phyloP scores from a whole-genome alignment of 2,797 vertebrate species.

The Dermochelys coriacea region DNA sequence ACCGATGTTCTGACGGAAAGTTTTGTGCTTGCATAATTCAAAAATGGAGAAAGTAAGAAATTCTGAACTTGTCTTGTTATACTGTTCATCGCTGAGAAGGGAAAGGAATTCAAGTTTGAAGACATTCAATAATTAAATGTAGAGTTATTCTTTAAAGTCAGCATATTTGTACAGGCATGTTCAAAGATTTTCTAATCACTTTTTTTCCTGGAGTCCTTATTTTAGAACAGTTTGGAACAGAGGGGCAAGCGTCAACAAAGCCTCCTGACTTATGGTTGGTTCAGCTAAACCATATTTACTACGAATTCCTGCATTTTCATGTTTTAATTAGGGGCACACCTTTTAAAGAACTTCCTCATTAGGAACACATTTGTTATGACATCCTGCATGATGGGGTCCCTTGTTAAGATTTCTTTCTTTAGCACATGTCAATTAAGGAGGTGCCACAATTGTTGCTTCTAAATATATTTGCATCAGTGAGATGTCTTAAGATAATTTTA shows the following conservation, averaged over 20 bases:
- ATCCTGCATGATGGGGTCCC: neutral
- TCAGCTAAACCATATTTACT: neutral
- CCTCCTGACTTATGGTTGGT: neutral
- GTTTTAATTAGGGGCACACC: neutral
- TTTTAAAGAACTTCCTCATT: neutral
- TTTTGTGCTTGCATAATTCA: neutral
- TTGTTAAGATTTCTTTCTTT: neutral
- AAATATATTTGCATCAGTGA: neutral
- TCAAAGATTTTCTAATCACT: neutral
- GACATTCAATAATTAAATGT: neutral
- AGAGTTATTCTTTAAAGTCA: accelerated
- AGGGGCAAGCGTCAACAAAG: neutral
- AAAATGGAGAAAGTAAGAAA: neutral
- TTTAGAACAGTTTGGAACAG: neutral
- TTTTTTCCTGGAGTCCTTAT: neutral
- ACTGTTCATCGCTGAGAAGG: neutral
- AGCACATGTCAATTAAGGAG: neutral
- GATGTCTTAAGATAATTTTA: neutral
- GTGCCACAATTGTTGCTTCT: neutral
- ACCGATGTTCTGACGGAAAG: neutral
- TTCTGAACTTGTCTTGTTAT: neutral
- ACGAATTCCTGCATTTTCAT: neutral
- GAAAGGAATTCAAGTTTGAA: neutral
- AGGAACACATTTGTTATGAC: neutral
- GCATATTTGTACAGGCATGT: neutral